Evolutionary conservation across 2,113 vertebrate genomes (phyloP).

Genomic region (Corythoichthys haematopterus): DNA sequence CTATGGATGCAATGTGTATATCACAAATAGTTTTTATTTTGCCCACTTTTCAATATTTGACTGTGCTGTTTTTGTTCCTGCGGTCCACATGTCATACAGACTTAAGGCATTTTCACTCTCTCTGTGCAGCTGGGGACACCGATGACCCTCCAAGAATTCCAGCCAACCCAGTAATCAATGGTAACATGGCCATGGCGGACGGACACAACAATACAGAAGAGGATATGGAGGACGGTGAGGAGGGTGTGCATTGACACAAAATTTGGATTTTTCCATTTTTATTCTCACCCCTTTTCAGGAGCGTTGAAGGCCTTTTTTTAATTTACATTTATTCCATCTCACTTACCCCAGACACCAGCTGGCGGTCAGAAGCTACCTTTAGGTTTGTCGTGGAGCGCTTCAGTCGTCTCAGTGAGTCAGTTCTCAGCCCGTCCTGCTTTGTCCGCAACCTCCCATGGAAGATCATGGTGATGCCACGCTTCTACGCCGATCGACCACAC

Average conservation of each 20-base stretch:
- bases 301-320: background rate
- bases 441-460: conserved; percentile 98
- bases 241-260: background rate
- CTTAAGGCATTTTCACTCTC: conserved; percentile 1
- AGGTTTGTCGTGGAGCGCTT: conserved; percentile 96
- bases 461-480: conserved; percentile 99
- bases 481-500: conserved; percentile 95
- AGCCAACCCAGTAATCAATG: conserved; percentile 95
- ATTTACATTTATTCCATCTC: background rate
- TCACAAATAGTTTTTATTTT: background rate
- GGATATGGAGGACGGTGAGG: conserved; percentile 98
- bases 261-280: background rate
- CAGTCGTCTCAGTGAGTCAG: conserved; percentile 93
- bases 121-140: conserved; percentile 85
- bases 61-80: background rate
- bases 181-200: conserved; percentile 95
- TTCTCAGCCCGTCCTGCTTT: conserved; percentile 96
- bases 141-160: conserved; percentile 98
- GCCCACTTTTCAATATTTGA: background rate
- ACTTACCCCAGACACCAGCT: conserved; percentile 85
- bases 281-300: background rate
- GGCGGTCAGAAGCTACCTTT: conserved; percentile 97
- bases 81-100: background rate
- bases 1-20: background rate
- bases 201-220: conserved; percentile 96